These are phyloP conservation scores for Urocynchramus pylzowi DNA, from an alignment of 2,113 vertebrate species.

Conservation along the genomic window DNA sequence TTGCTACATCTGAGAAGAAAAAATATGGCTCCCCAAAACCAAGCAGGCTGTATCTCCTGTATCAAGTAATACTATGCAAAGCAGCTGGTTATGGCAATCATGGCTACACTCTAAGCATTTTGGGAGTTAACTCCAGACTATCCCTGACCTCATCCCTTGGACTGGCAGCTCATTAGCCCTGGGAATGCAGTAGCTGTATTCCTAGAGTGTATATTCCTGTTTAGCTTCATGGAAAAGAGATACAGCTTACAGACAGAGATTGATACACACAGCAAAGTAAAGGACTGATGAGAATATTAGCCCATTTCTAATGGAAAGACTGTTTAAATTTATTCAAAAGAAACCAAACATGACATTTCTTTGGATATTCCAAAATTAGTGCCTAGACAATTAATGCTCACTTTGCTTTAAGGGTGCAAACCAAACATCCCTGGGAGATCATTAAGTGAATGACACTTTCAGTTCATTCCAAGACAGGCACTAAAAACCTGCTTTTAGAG, in stretches of 20 bases:
- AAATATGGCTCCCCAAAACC: not conserved
- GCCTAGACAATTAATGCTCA: accelerated
- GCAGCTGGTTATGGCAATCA: not conserved
- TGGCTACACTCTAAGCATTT: not conserved
- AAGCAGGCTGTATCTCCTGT: not conserved
- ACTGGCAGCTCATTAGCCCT: not conserved
- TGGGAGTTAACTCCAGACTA: not conserved
- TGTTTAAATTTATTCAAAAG: not conserved
- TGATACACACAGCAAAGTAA: not conserved
- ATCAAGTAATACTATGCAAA: not conserved
- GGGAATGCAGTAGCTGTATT: not conserved
- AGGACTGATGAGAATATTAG: not conserved
- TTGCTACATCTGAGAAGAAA: not conserved
- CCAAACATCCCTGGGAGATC: not conserved
- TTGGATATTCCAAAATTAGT: not conserved
- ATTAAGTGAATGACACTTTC: not conserved
- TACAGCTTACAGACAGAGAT: not conserved
- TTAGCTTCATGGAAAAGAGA: not conserved
- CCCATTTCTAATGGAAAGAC: not conserved
- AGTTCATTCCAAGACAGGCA: not conserved
- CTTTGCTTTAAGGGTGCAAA: not conserved
- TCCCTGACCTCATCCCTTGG: not conserved
- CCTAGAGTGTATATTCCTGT: not conserved
- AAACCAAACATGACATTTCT: not conserved
- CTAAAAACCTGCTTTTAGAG: not conserved